Evolutionary conservation across 2,797 vertebrate species (phyloP).

Genomic region (Pseudochirops corinnae): DNA sequence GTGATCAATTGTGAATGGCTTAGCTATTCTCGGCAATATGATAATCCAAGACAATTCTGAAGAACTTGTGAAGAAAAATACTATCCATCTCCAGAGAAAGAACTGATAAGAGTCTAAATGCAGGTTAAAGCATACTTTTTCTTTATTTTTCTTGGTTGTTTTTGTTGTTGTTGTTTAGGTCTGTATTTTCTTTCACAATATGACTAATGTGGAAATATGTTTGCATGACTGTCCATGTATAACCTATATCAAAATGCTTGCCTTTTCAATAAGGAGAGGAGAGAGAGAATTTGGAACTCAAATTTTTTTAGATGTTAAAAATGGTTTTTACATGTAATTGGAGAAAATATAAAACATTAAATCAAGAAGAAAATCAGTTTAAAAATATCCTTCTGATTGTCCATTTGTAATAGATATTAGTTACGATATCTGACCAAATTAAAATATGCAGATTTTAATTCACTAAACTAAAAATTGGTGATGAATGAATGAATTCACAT

Average conservation of each 20-base stretch:
- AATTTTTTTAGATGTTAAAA: background rate
- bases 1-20: background rate
- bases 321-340: background rate
- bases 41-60: background rate
- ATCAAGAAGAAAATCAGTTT: conserved; percentile 29
- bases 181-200: background rate
- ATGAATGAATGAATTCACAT: conserved; percentile 6
- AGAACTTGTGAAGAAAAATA: background rate
- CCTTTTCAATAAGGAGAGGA: background rate
- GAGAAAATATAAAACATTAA: background rate
- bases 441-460: background rate
- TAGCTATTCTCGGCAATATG: background rate
- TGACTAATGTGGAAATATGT: background rate
- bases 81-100: background rate
- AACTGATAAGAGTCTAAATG: background rate
- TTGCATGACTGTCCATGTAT: background rate
- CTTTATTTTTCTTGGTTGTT: background rate
- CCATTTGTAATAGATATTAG: background rate
- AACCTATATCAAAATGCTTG: background rate
- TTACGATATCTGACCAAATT: background rate
- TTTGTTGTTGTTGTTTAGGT: background rate
- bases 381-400: conserved; percentile 19
- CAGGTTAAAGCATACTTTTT: background rate
- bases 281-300: background rate
- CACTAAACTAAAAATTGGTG: conserved; percentile 42